Evolutionary conservation across 2,888 invertebrate genomes (phyloP), one percentile per base, ranked within the genome.

Genomic region (Harpagoxenus sublaevis): DNA sequence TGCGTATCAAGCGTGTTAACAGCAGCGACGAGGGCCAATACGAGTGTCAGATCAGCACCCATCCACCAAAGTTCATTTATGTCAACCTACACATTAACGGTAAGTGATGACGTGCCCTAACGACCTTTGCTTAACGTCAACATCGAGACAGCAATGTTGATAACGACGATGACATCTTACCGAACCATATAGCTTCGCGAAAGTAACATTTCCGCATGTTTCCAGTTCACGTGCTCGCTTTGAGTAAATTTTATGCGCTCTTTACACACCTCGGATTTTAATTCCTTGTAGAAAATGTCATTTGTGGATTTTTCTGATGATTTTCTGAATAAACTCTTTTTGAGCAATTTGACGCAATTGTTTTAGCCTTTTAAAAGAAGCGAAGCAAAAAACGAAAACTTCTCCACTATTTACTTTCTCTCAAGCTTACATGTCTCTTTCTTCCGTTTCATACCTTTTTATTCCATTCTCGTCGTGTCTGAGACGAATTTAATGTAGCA

Each of bases 21-120:
- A 95, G 95, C 88, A 95, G 95, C 88, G 96, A 96, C 92, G 95
- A 96, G 89, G 96, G 96, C 63, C 93, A 95, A 86, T 96, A 96
- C 93, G 95, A 95, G 91, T 96, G 96, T 91, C 96, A 96, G 92
- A 95, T 96, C 87, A 96, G 96, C 87, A 96, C 96, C 65, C 96
- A 96, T 93, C 96, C 96, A 62, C 96, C 96, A 63, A 95, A 95
- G 92, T 95, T 95, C 86, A 95, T 96, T 89, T 94, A 95, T 90
- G 95, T 95, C 88, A 95, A 95, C 91, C 94, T 96, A 71, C 95
- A 95, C 92, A 95, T 96, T 86, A 95, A 95, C 91, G 96, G 96
- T 95, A 92, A 92, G 85, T 83, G 60, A 81, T 60, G 71, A 66
- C n/a, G 31, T 31, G 31, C 2, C 57, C 6, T 45, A 35, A 62